Conservation (phyloP, 2,797 vertebrate genomes). For the Amblyraja radiata region DNA sequence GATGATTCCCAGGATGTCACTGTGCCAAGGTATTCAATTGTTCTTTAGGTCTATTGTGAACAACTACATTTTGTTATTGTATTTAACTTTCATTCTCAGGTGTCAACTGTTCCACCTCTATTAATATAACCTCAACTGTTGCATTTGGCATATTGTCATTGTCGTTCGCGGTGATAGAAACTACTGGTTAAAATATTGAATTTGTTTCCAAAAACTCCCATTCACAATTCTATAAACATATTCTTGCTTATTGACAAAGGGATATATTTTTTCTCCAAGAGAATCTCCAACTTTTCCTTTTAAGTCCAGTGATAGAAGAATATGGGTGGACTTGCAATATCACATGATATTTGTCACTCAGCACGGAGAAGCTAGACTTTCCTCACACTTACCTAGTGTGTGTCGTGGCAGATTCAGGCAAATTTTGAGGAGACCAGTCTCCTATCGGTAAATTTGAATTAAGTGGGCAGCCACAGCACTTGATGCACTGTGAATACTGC, state of each 20-base stretch:
- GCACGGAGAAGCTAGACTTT: not conserved
- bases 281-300: not conserved
- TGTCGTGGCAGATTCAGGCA: not conserved
- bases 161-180: not conserved
- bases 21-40: not conserved
- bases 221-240: not conserved
- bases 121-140: not conserved
- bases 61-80: not conserved
- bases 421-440: not conserved
- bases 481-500: not conserved
- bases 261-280: not conserved
- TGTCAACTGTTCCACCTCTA: slow-evolving; percentile 6
- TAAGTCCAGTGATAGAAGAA: not conserved
- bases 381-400: not conserved
- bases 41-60: not conserved
- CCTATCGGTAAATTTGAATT: no score
- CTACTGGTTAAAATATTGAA: not conserved
- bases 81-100: not conserved
- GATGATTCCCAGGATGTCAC: not conserved
- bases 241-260: not conserved
- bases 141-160: not conserved
- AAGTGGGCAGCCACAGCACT: not conserved
- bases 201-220: not conserved
- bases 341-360: not conserved
- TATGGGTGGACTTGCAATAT: not conserved